Conservation (phyloP, 2,113 vertebrate species). For the Hypocryptadius cinnamomeus region DNA sequence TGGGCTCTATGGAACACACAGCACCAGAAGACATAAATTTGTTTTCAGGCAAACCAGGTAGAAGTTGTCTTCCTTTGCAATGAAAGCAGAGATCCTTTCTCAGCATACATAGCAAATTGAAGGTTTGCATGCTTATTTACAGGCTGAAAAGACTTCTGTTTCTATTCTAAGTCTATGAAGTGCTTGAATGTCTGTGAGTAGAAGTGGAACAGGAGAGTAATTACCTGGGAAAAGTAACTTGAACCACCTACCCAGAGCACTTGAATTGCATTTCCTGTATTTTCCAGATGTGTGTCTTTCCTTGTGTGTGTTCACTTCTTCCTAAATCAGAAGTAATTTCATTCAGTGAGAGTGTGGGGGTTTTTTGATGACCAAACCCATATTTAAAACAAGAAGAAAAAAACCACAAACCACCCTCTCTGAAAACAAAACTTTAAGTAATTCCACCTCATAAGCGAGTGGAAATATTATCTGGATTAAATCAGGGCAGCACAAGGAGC, state of each 20-base stretch:
- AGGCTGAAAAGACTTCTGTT: background rate
- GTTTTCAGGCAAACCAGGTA: background rate
- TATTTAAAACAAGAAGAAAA: background rate
- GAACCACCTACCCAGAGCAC: background rate
- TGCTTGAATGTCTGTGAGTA: background rate
- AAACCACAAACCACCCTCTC: background rate
- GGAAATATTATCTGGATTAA: background rate
- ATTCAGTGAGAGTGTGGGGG: background rate
- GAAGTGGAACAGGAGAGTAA: background rate
- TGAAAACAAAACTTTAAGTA: background rate
- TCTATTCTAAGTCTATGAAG: background rate
- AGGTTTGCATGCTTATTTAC: background rate
- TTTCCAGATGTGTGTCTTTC: constrained; percentile 30
- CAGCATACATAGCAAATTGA: background rate
- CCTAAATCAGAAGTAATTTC: background rate
- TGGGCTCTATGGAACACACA: background rate
- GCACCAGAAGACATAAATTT: background rate
- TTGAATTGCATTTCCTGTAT: constrained; percentile 33
- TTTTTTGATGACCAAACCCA: background rate
- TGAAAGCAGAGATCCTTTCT: background rate
- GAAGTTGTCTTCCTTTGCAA: background rate
- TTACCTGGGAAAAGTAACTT: constrained; percentile 47
- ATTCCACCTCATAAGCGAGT: background rate
- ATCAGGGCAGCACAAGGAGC: background rate
- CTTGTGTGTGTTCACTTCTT: background rate